phyloP scores from a whole-genome alignment of 2,888 invertebrate species.

The Ormyrus thymus region DNA sequence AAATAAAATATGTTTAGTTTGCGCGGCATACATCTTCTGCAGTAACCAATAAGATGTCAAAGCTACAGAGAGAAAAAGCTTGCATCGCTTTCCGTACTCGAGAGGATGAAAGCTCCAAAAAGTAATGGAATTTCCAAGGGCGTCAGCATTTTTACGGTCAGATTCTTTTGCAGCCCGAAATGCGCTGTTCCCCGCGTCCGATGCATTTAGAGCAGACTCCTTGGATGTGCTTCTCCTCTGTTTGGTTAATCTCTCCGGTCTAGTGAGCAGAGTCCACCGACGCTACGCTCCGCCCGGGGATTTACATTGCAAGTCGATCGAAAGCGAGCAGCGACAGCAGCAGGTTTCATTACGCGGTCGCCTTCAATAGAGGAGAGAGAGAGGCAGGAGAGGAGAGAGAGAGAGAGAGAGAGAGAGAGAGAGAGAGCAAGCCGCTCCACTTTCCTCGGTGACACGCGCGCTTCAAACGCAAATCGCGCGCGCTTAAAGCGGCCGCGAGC shows the following conservation, averaged over 20 bases:
- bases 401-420: background rate
- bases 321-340: background rate
- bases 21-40: no score
- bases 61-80: no score
- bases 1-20: no score
- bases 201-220: no score
- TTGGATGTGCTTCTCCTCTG: no score
- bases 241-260: background rate
- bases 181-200: no score
- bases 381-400: background rate
- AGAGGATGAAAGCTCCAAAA: no score
- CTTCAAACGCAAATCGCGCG: constrained; percentile 28
- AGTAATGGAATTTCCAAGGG: no score
- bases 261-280: background rate
- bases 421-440: constrained; percentile 14
- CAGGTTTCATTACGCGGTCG: constrained; percentile 20
- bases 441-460: constrained; percentile 17
- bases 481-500: constrained; percentile 4
- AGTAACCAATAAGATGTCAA: no score
- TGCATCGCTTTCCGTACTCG: no score
- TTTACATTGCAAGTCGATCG: constrained; percentile 14
- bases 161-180: no score
- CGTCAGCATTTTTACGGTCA: no score
- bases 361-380: constrained; percentile 3
- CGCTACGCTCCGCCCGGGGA: background rate